Evolutionary conservation across 2,113 vertebrate genomes (phyloP).

Genomic region (Hypomesus transpacificus): DNA sequence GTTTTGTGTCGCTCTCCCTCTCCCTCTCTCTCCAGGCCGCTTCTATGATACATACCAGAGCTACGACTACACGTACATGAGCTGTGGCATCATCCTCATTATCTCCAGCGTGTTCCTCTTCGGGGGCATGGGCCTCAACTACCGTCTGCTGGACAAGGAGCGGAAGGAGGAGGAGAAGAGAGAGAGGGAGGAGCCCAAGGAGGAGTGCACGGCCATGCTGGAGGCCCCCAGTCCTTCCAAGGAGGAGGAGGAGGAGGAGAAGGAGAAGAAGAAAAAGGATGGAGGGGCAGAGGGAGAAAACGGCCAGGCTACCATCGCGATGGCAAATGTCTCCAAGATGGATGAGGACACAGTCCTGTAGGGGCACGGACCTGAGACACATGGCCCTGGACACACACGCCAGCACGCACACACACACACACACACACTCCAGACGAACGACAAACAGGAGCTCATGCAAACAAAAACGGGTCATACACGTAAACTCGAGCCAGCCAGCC

Average conservation of each 20-base stretch:
- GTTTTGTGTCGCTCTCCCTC: neutral
- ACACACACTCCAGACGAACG: no score
- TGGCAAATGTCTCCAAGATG: constrained; percentile 49
- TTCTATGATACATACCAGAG: constrained; percentile 80
- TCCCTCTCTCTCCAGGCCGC: constrained; percentile 65
- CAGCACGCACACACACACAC: constrained; percentile 4
- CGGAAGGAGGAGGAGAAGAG: constrained; percentile 67
- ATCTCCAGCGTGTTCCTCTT: constrained; percentile 83
- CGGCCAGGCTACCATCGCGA: constrained; percentile 15
- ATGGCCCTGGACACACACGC: no score
- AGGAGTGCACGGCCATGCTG: constrained; percentile 65
- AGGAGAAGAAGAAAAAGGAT: constrained; percentile 62
- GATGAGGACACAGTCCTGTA: constrained; percentile 62
- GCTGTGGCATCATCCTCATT: constrained; percentile 82
- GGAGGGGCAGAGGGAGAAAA: constrained; percentile 48
- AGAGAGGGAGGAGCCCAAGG: constrained; percentile 65
- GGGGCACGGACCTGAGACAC: neutral
- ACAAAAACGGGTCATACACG: no score
- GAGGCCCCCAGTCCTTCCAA: constrained; percentile 30
- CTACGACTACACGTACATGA: constrained; percentile 92
- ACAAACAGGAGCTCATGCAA: no score
- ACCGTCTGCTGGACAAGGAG: constrained; percentile 80
- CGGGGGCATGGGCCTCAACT: constrained; percentile 92
- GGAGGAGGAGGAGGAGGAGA: constrained; percentile 2
- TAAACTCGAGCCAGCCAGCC: no score